phyloP scores from a whole-genome alignment of 2,888 invertebrate species.

The Melanotus villosus region DNA sequence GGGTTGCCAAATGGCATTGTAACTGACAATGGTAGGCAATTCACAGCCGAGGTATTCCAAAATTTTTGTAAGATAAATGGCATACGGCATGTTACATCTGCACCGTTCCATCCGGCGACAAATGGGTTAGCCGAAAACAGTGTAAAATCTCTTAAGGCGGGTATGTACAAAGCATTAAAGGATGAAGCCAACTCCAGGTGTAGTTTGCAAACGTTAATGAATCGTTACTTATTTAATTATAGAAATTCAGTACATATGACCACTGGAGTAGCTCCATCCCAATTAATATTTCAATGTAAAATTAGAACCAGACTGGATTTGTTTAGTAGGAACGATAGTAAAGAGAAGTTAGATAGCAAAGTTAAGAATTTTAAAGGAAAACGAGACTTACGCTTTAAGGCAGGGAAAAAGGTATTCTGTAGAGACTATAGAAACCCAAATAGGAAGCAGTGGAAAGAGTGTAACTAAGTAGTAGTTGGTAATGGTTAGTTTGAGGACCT shows the following conservation, averaged over 20 bases:
- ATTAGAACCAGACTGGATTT: slow-evolving; percentile 27
- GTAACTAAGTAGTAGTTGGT: too few relatives aligned
- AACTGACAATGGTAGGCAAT: slow-evolving; percentile 45
- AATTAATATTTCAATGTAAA: slow-evolving; percentile 8
- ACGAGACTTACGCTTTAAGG: slow-evolving; percentile 7
- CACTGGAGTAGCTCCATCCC: slow-evolving; percentile 14
- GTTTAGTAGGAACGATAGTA: neutral
- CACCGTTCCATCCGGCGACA: slow-evolving; percentile 23
- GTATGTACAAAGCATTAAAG: slow-evolving; percentile 9
- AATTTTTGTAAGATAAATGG: slow-evolving; percentile 41
- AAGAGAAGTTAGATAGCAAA: slow-evolving; percentile 1
- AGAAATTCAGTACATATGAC: slow-evolving; percentile 13
- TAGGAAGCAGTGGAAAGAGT: slow-evolving; percentile 11
- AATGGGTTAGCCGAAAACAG: slow-evolving; percentile 31
- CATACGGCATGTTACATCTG: slow-evolving; percentile 35
- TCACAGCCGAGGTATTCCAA: slow-evolving; percentile 28
- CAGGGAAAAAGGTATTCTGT: slow-evolving; percentile 5
- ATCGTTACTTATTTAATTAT: slow-evolving; percentile 13
- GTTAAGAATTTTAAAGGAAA: slow-evolving; percentile 9
- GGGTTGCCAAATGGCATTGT: slow-evolving; percentile 44
- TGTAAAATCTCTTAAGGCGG: slow-evolving; percentile 28
- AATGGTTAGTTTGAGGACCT: slow-evolving; percentile 76
- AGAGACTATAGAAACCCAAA: slow-evolving; percentile 33
- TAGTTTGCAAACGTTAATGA: neutral
- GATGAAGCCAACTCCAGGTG: neutral